Evolutionary conservation across 2,797 vertebrate genomes (phyloP).

Genomic region (Neosilurus hyrtlii): DNA sequence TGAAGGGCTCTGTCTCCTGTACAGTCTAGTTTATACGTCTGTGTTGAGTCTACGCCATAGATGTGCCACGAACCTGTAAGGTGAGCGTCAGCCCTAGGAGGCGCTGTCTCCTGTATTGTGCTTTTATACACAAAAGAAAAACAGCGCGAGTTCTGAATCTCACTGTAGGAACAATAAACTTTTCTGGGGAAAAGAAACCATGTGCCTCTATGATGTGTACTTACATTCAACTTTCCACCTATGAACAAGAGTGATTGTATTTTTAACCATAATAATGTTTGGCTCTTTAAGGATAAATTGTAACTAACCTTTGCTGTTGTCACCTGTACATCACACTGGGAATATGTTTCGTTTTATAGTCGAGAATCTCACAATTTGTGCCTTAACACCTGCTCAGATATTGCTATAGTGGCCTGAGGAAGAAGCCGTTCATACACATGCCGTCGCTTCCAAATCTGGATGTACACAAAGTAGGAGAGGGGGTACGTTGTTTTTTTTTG

Average conservation of each 20-base stretch:
- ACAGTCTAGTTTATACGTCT: no score
- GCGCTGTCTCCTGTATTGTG: no score
- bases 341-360: neutral
- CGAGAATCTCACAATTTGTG: conserved; percentile 23
- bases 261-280: neutral
- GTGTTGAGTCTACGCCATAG: no score
- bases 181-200: no score
- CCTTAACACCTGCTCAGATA: conserved; percentile 89
- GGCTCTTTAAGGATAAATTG: neutral
- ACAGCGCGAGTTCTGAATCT: no score
- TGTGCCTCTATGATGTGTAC: no score
- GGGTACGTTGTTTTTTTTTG: conserved; percentile 70
- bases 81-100: no score
- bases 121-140: no score
- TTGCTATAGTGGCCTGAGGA: conserved; percentile 98
- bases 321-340: neutral
- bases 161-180: no score
- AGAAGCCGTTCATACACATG: conserved; percentile 96
- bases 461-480: conserved; percentile 89
- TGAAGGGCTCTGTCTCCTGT: no score
- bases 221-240: no score
- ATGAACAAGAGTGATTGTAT: neutral
- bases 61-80: no score
- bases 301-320: neutral
- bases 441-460: conserved; percentile 93